Conservation (phyloP, 2,888 invertebrate genomes). For the Campoplex capitator region DNA sequence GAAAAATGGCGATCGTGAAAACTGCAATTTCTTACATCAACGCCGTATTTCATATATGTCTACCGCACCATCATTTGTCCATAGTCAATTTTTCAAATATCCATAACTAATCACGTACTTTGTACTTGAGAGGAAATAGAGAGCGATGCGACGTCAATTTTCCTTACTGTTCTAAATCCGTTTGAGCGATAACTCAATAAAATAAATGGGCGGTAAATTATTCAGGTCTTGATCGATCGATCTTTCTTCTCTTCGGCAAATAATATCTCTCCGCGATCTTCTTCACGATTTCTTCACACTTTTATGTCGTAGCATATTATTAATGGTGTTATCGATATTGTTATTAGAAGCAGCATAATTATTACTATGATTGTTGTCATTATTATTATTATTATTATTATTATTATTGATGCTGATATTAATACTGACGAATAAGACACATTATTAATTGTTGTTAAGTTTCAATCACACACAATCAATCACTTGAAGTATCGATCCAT, state of each 20-base stretch:
- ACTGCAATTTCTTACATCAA: slow-evolving; percentile 72
- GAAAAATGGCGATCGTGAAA: slow-evolving; percentile 60
- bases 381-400: not conserved
- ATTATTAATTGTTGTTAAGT: not conserved
- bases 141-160: not conserved
- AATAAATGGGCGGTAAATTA: slow-evolving; percentile 14
- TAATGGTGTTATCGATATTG: not conserved
- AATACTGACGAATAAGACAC: not conserved
- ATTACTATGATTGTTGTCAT: not conserved
- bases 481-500: not conserved
- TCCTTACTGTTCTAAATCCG: slow-evolving; percentile 20
- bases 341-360: not conserved
- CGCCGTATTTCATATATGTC: slow-evolving; percentile 62
- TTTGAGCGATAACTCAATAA: not conserved
- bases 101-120: not conserved
- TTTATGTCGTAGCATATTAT: not conserved
- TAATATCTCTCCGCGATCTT: slow-evolving; percentile 13
- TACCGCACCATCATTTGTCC: not conserved
- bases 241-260: slow-evolving; percentile 30
- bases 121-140: not conserved
- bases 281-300: slow-evolving; percentile 18
- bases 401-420: not conserved
- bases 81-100: not conserved
- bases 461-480: not conserved
- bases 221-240: slow-evolving; percentile 30